These are phyloP conservation scores for Hyposmocoma kahamanoa DNA, from an alignment of 1,140 invertebrate species.

Conservation along the genomic window DNA sequence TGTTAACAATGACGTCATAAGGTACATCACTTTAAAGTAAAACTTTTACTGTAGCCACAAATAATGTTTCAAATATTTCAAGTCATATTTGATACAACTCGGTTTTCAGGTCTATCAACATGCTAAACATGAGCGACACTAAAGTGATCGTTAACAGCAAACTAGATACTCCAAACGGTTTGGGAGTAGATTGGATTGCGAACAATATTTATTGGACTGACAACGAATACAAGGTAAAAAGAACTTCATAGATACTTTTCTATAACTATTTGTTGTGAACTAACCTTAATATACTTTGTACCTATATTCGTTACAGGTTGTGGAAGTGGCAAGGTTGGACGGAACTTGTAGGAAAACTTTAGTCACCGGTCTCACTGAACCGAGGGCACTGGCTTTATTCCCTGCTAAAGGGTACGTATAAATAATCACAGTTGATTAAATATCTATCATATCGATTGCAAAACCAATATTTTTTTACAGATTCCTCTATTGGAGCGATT, in stretches of 20 bases:
- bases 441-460: not conserved
- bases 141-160: conserved; percentile 76
- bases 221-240: conserved; percentile 80
- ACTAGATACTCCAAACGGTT: conserved; percentile 81
- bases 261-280: too few relatives aligned
- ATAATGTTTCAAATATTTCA: not conserved
- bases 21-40: conserved; percentile 38
- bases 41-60: not conserved
- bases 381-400: conserved; percentile 84
- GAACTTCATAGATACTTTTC: not conserved
- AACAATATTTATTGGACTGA: conserved; percentile 95
- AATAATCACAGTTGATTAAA: not conserved
- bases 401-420: conserved; percentile 80
- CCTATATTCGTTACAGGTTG: conserved; percentile 60
- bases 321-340: conserved; percentile 88
- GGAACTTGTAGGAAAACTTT: conserved; percentile 85
- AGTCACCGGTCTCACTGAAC: conserved; percentile 81
- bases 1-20: conserved; percentile 79
- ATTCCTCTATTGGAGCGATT: conserved; percentile 94
- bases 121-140: conserved; percentile 78
- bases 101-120: conserved; percentile 76
- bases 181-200: conserved; percentile 91
- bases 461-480: conserved; percentile 45
- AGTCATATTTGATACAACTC: not conserved
- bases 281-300: too few relatives aligned